phyloP scores from a whole-genome alignment of 2,888 invertebrate species.

The Plagiodera versicolora region DNA sequence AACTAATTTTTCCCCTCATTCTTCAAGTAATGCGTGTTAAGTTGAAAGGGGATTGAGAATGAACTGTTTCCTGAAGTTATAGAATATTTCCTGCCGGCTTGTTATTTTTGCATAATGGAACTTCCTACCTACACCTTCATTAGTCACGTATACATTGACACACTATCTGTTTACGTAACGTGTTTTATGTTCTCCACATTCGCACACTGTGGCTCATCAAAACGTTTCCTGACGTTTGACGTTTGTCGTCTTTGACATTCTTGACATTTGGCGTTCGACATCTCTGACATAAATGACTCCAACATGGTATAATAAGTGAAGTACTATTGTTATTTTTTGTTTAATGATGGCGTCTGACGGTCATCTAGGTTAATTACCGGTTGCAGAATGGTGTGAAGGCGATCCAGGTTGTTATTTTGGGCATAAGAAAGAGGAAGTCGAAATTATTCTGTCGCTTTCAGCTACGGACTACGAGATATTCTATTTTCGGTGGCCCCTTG shows the following conservation, averaged over 20 bases:
- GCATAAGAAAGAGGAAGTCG: conserved; percentile 38
- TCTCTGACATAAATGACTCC: no score
- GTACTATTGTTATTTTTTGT: no score
- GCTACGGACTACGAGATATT: conserved; percentile 27
- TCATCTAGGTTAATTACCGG: conserved; percentile 24
- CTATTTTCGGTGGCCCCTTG: conserved; percentile 37
- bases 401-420: conserved; percentile 34
- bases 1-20: conserved; percentile 34
- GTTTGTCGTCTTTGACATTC: no score
- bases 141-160: no score
- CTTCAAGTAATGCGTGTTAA: conserved; percentile 38
- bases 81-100: conserved; percentile 33
- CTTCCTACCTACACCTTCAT: background rate
- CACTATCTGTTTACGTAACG: no score
- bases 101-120: conserved; percentile 22
- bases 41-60: conserved; percentile 29
- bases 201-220: no score
- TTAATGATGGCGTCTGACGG: conserved; percentile 16
- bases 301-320: no score
- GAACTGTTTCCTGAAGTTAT: conserved; percentile 37
- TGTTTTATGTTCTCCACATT: no score
- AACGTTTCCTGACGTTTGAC: no score
- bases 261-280: no score
- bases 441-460: conserved; percentile 34
- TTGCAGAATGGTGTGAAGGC: conserved; percentile 28